Base-by-base conservation (phyloP, 2,113 vertebrate genomes). In the Apus apus region DNA sequence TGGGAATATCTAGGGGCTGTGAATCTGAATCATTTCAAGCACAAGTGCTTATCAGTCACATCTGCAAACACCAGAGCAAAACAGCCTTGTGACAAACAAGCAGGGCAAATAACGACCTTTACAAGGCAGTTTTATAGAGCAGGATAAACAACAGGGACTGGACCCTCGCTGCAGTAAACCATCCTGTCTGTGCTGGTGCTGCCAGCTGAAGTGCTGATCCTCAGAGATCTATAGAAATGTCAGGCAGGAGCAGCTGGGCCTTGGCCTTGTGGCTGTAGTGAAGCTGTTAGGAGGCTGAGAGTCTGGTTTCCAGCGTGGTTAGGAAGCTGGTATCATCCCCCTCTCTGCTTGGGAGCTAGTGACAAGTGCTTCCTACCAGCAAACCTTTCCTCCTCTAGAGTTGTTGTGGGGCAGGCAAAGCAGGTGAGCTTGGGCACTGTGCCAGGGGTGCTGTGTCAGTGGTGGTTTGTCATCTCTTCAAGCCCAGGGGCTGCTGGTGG, bases 111-210 rank as follows among this genome's bases (percentile, higher is more conserved):
- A 82, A 95, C 3, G 1, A 71, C 77, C 91, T 95, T 87, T 87
- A 89, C 48, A 75, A 76, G 89, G n/a, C 70, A 71, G 48, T 60
- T 95, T 94, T 94, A 94, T 82, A 61, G 86, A 61, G 85, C 79
- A 92, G 87, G 89, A 78, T 89, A 61, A 95, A 91, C 87, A 92
- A 29, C 48, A 75, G 84, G 50, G 84, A 73, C 61, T 89, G 84
- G 53, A 45, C 87, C 38, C 72, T 87, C 76, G 71, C 54, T 56
- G 32, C 58, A 73, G 30, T 72, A 65, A 83, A 83, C 60, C 71
- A 84, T 45, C 48, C 68, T 92, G 80, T 34, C 86, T 51, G 72
- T 80, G 68, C 75, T 77, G 90, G 32, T 0, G 6, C 77, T 88
- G 85, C 72, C 36, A 13, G 50, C 2, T 15, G 51, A 70, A 79